These are phyloP conservation scores for Odontocolon sp. DNA, from an alignment of 2,888 invertebrate species.

Conservation along the genomic window DNA sequence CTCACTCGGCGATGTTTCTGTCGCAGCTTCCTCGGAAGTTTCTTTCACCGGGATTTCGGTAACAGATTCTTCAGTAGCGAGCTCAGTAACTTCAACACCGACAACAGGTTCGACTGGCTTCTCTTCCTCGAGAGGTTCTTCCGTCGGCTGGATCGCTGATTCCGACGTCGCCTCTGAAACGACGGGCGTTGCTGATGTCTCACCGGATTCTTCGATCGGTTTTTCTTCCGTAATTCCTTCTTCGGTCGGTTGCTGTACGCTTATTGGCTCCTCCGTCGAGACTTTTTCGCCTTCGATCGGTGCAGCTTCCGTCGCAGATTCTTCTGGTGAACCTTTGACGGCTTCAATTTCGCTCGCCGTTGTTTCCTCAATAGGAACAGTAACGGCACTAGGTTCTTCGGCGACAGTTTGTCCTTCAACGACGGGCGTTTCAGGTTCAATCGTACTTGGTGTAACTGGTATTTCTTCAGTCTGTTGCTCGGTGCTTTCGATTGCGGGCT, in stretches of 20 bases:
- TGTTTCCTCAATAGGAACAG: conserved; percentile 17
- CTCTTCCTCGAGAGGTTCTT: conserved; percentile 11
- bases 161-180: background rate
- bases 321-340: conserved; percentile 59
- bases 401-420: conserved; percentile 29
- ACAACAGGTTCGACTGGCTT: conserved; percentile 1
- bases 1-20: conserved; percentile 40
- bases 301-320: conserved; percentile 36
- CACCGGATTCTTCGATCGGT: conserved; percentile 16
- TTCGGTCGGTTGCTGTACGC: conserved; percentile 28
- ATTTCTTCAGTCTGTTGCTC: conserved; percentile 48
- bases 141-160: background rate
- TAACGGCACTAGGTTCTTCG: conserved; percentile 29
- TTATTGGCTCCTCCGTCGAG: background rate
- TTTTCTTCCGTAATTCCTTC: conserved; percentile 35
- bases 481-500: background rate
- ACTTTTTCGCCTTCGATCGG: background rate
- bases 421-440: conserved; percentile 36
- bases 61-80: conserved; percentile 8
- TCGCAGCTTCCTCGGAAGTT: conserved; percentile 1
- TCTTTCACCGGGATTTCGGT: background rate
- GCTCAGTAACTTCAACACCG: background rate
- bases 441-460: background rate
- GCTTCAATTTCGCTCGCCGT: background rate
- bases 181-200: conserved; percentile 29